Base-by-base conservation (phyloP, 2,113 vertebrate species). In the Leptobrachium ailaonicum region DNA sequence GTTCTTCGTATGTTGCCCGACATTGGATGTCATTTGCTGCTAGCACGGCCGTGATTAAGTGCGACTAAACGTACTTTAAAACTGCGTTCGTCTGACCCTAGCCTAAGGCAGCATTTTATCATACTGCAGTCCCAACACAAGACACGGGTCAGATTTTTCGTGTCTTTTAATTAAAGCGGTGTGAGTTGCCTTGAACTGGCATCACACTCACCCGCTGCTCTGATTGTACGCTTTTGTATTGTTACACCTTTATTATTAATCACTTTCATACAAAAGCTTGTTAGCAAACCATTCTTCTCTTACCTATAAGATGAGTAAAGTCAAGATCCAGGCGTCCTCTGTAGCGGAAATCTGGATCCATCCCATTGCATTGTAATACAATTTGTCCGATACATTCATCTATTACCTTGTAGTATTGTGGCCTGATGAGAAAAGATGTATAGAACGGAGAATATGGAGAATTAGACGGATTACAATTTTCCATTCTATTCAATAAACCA, bases 341-440 rank as follows among this genome's bases (percentile, higher is more conserved):
- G 77, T 93, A 97, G 82, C 94, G 96, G 81, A 99, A 99, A 86
- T 99, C 97, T 0, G 98, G 98, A 85, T 99, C 98, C 92, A 87
- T 95, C 2, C 97, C 98, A 83, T 88, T 96, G 84, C 95, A 94
- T 86, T 99, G 96, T 43, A 99, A 86, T 9, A 99, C 95, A 79
- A 99, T 92, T 89, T 99, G 98, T 2, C 96, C 95, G 82, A 98
- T 87, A 5, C 96, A 98, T 75, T 99, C 98, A 67, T 99, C 98
- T 74, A 99, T 95, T 86, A 99, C 93, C 93, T 97, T 99, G 92
- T 97, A 99, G 89, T 99, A 99, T 78, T 99, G 98, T 56, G 96
- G 95, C 89, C 98, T 99, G 76, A 12, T 76, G 85, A 58, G 84
- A 77, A 79, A 75, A 85, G 79, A 82, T 4, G n/a, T 32, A 32